These are phyloP conservation scores for Aldabrachelys gigantea DNA, from an alignment of 2,113 vertebrate species.

Conservation along the genomic window DNA sequence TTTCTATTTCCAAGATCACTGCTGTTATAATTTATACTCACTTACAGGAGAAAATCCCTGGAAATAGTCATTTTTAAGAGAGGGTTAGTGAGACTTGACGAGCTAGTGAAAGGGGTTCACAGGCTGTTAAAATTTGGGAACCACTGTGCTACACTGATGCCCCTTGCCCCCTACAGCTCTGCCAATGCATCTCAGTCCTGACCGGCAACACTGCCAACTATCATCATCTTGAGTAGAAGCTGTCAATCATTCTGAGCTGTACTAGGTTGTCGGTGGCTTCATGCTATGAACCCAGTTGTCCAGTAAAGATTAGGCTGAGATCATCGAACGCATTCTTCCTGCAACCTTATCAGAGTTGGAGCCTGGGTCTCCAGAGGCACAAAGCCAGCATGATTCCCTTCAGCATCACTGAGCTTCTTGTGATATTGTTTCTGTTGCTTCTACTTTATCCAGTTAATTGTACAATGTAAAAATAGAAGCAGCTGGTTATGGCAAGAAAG, in stretches of 20 bases:
- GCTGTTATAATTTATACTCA: too few species aligned
- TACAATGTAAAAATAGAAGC: accelerated
- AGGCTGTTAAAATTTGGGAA: too few species aligned
- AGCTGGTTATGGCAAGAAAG: neutral
- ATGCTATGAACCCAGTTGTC: accelerated
- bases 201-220: neutral
- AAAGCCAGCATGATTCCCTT: neutral
- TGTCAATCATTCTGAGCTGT: neutral
- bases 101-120: too few species aligned
- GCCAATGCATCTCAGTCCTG: neutral
- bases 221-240: neutral
- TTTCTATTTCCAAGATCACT: too few species aligned
- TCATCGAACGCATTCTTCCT: neutral
- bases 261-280: accelerated
- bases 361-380: neutral
- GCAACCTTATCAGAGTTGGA: accelerated
- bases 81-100: too few species aligned
- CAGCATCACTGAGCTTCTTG: neutral
- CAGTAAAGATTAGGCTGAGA: accelerated
- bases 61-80: too few species aligned
- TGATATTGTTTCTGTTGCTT: neutral
- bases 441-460: neutral
- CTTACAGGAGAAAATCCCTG: too few species aligned
- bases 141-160: accelerated
- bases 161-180: neutral